These are phyloP conservation scores for Anthopleura xanthogrammica DNA, from an alignment of 92 coral and sea anemone species.

Conservation along the genomic window DNA sequence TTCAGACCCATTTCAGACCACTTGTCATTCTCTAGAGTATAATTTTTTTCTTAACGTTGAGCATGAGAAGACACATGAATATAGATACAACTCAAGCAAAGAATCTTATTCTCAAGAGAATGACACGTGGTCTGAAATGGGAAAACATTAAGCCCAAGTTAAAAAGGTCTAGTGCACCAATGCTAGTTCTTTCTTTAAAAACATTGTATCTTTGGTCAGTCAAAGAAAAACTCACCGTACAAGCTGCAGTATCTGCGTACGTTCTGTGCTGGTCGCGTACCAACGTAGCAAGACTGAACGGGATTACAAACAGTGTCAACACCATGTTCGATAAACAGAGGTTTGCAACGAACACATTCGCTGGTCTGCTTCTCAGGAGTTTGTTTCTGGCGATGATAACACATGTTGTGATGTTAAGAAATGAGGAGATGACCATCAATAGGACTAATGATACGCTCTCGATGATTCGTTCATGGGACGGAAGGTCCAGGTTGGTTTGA, in stretches of 20 bases:
- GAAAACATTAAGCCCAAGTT: too few relatives aligned
- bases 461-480: slow-evolving; percentile 11
- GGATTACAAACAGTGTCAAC: slow-evolving; percentile 69
- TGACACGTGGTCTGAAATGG: too few relatives aligned
- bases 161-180: too few relatives aligned
- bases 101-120: too few relatives aligned
- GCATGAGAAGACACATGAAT: too few relatives aligned
- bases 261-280: slow-evolving; percentile 53
- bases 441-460: slow-evolving; percentile 59
- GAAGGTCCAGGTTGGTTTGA: slow-evolving; percentile 7
- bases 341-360: slow-evolving; percentile 72
- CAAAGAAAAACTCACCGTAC: slow-evolving; percentile 54
- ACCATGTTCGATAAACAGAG: slow-evolving; percentile 66
- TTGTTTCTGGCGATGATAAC: slow-evolving; percentile 59
- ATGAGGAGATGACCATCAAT: slow-evolving; percentile 48
- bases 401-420: slow-evolving; percentile 61
- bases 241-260: slow-evolving; percentile 38
- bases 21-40: too few relatives aligned
- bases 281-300: slow-evolving; percentile 70
- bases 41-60: too few relatives aligned
- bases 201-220: too few relatives aligned
- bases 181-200: too few relatives aligned
- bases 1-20: too few relatives aligned
- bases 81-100: too few relatives aligned
- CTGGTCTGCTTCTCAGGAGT: slow-evolving; percentile 48